Conservation (phyloP, 1,140 invertebrate species). For the Drosophila miranda region DNA sequence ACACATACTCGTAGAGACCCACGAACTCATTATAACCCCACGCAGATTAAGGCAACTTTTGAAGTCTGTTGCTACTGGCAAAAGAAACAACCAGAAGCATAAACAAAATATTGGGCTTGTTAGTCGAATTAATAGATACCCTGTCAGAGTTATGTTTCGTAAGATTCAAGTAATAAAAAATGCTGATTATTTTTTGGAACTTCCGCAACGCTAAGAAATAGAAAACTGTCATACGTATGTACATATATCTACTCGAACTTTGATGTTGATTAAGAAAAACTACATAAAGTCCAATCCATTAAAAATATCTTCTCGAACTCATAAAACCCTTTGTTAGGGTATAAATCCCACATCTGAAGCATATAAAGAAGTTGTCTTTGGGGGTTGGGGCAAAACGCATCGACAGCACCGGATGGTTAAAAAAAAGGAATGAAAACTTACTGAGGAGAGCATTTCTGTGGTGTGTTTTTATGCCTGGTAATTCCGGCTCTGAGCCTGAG, state of each 20-base stretch:
- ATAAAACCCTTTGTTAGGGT: too few species aligned
- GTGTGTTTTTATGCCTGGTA: constrained; percentile 26
- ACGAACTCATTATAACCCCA: constrained; percentile 70
- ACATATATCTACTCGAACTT: too few species aligned
- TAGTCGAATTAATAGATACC: too few species aligned
- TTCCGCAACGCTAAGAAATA: too few species aligned
- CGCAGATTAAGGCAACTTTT: constrained; percentile 65
- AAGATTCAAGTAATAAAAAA: too few species aligned
- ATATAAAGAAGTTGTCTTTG: constrained; percentile 60
- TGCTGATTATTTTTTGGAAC: too few species aligned
- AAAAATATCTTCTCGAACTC: too few species aligned
- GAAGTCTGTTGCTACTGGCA: constrained; percentile 55
- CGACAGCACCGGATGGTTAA: constrained; percentile 46
- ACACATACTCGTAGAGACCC: constrained; percentile 4
- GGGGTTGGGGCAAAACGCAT: constrained; percentile 61
- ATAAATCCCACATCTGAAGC: constrained; percentile 16
- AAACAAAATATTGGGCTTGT: too few species aligned
- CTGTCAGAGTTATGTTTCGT: too few species aligned
- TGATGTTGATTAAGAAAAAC: too few species aligned
- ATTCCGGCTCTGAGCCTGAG: constrained; percentile 31
- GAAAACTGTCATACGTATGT: too few species aligned
- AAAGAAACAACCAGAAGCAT: constrained; percentile 38
- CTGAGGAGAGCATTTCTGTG: constrained; percentile 29
- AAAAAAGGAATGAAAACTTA: constrained; percentile 65
- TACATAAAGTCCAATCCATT: too few species aligned